A percentile compares a stretch with the other conserved stretches of the same genome.
phyloP scores from a whole-genome alignment of 2,888 invertebrate species.

The Zhuqinia jingwanae region DNA sequence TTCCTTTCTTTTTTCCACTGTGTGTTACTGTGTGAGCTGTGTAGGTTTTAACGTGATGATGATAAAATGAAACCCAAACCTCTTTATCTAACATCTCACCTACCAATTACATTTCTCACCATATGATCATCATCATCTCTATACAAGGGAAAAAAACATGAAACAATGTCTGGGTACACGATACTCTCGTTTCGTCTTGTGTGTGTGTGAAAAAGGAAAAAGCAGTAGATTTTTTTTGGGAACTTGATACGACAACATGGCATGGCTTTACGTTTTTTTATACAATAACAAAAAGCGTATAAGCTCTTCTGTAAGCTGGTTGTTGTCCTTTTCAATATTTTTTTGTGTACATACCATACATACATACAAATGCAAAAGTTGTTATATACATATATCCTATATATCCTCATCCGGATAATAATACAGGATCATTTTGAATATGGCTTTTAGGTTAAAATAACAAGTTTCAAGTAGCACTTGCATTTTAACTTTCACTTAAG shows the following conservation, averaged over 20 bases:
- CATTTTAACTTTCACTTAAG: slow-evolving; percentile 48
- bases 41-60: slow-evolving; percentile 43
- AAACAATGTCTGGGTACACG: neutral
- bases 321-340: neutral
- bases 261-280: neutral
- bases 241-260: slow-evolving; percentile 29
- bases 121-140: slow-evolving; percentile 31
- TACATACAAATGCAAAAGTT: neutral
- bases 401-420: slow-evolving; percentile 43
- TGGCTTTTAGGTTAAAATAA: slow-evolving; percentile 49
- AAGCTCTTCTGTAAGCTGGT: neutral
- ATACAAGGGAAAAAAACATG: no score
- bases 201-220: neutral
- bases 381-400: neutral
- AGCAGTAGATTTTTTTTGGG: slow-evolving; percentile 1
- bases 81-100: slow-evolving; percentile 49
- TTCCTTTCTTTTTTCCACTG: slow-evolving; percentile 1
- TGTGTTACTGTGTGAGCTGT: no score
- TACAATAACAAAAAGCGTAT: neutral
- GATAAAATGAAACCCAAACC: slow-evolving; percentile 41
- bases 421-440: slow-evolving; percentile 45
- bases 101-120: slow-evolving; percentile 50
- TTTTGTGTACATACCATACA: neutral
- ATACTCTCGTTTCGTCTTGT: no score
- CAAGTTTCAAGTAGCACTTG: slow-evolving; percentile 47